Conservation (phyloP, 2,888 invertebrate species). For the Pristionchus mayeri region DNA sequence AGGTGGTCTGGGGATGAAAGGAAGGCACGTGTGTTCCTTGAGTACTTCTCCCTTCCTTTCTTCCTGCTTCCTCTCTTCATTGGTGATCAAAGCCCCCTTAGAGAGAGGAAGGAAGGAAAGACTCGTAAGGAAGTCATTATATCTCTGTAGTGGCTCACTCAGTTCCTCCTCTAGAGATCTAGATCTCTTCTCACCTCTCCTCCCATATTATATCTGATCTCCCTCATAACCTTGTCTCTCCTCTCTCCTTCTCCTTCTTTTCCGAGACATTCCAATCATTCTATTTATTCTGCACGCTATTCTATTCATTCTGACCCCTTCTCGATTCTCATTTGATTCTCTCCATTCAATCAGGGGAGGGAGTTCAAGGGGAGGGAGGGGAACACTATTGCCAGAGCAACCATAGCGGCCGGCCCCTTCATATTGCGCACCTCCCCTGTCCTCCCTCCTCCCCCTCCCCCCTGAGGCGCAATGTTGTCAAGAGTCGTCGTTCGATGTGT, state of each 20-base stretch:
- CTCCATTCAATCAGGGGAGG: background rate
- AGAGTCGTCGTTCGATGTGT: background rate
- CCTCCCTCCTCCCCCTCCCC: background rate
- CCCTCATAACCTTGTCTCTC: slow-evolving; percentile 32
- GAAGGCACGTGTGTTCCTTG: too few relatives aligned
- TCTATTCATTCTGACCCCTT: slow-evolving; percentile 33
- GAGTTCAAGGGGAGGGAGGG: slow-evolving; percentile 6
- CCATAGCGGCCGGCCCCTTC: too few relatives aligned
- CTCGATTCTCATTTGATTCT: slow-evolving; percentile 17
- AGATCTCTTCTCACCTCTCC: slow-evolving; percentile 22
- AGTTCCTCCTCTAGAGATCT: slow-evolving; percentile 9
- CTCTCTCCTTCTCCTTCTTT: background rate
- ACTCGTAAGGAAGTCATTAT: slow-evolving; percentile 41
- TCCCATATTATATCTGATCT: slow-evolving; percentile 42
- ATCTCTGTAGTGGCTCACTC: background rate
- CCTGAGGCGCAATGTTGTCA: slow-evolving; percentile 19
- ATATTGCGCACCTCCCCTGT: background rate
- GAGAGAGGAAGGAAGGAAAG: background rate
- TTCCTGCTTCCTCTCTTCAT: background rate
- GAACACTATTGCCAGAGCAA: slow-evolving; percentile 28
- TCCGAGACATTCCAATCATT: slow-evolving; percentile 43
- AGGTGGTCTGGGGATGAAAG: too few relatives aligned
- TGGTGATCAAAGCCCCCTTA: background rate
- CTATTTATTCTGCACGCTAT: background rate
- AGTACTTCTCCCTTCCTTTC: background rate